Conservation (phyloP, 37 sponge, comb jelly and placozoan genomes). For the Halichondria panicea region DNA sequence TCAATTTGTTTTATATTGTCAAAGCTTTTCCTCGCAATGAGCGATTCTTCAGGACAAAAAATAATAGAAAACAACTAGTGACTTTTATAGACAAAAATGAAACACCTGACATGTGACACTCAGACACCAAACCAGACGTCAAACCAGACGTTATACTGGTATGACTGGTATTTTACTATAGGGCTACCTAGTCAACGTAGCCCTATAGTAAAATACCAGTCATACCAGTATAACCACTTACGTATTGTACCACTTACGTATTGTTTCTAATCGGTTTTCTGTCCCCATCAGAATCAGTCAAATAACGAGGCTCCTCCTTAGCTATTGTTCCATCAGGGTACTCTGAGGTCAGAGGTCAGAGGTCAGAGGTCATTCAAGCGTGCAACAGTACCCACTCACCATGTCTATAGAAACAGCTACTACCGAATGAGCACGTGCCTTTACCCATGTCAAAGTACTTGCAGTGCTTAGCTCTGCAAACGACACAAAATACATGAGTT, state of each 20-base stretch:
- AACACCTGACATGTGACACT: too few relatives aligned
- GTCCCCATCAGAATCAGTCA: slow-evolving; percentile 35
- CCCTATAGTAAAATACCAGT: too few relatives aligned
- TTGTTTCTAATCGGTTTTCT: slow-evolving; percentile 18
- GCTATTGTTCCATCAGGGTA: slow-evolving; percentile 70
- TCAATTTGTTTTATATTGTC: too few relatives aligned
- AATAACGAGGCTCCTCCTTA: slow-evolving; percentile 21
- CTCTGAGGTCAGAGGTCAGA: slow-evolving; percentile 48
- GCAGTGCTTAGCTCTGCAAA: slow-evolving; percentile 63
- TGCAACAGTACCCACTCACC: slow-evolving; percentile 24
- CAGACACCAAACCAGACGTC: background rate
- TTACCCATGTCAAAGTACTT: slow-evolving; percentile 78
- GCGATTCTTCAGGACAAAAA: too few relatives aligned
- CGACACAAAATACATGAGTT: background rate
- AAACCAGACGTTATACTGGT: background rate
- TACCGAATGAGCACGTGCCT: slow-evolving; percentile 86
- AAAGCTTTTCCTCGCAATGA: too few relatives aligned
- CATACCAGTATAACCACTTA: background rate
- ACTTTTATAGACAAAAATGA: too few relatives aligned
- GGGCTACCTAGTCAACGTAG: too few relatives aligned
- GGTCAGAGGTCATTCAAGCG: background rate
- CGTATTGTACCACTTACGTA: slow-evolving; percentile 19
- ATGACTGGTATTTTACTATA: background rate
- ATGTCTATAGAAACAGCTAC: slow-evolving; percentile 86
- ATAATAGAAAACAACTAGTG: too few relatives aligned